Evolutionary conservation across 2,113 vertebrate species (phyloP).

Genomic region (Nothobranchius furzeri): DNA sequence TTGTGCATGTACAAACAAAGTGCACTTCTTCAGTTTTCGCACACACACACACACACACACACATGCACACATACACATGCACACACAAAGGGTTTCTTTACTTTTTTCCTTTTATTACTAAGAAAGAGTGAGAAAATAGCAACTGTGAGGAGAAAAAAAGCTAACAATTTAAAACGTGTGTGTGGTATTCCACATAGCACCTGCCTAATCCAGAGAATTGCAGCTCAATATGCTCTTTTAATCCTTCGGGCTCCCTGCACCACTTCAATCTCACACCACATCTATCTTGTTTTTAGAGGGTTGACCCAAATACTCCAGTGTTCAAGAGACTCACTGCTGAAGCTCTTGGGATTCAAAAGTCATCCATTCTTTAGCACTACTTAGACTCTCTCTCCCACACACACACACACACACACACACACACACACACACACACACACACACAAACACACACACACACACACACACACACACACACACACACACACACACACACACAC

Average conservation of each 20-base stretch:
- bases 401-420: slow-evolving; percentile 5
- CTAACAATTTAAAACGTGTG: slow-evolving; percentile 26
- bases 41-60: neutral
- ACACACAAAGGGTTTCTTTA: slow-evolving; percentile 14
- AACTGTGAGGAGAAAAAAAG: slow-evolving; percentile 13
- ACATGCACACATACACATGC: no score
- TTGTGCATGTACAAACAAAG: slow-evolving; percentile 44
- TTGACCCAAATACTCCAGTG: slow-evolving; percentile 74
- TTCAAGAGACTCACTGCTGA: slow-evolving; percentile 61
- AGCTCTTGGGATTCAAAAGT: slow-evolving; percentile 67
- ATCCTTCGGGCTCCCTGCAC: slow-evolving; percentile 60
- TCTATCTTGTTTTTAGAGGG: slow-evolving; percentile 64
- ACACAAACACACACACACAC: neutral
- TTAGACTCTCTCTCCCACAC: slow-evolving; percentile 19
- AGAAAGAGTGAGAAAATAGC: slow-evolving; percentile 38
- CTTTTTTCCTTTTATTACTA: slow-evolving; percentile 6
- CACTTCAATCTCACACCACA: slow-evolving; percentile 61
- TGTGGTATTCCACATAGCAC: slow-evolving; percentile 49
- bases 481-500: slow-evolving; percentile 22
- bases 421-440: no score
- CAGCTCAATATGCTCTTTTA: slow-evolving; percentile 72
- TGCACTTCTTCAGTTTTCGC: slow-evolving; percentile 1
- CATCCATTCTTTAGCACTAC: slow-evolving; percentile 57
- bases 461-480: no score
- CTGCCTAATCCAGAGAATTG: slow-evolving; percentile 69